Evolutionary conservation across 2,888 invertebrate genomes (phyloP), one percentile per base, ranked within the genome.

Genomic region (Nymphalis c-album): DNA sequence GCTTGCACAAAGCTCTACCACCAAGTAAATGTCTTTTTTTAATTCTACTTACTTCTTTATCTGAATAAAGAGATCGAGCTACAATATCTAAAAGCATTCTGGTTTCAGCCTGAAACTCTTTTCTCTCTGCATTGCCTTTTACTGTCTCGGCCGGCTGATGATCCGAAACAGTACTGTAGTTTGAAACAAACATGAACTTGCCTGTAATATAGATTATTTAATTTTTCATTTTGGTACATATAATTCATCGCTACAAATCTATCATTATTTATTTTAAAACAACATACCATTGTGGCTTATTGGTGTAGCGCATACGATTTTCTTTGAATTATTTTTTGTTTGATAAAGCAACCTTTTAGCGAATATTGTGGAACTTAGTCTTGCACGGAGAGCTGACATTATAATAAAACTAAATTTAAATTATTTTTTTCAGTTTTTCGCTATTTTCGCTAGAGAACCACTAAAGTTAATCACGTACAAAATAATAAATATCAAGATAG

Each of bases 51-150:
- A 96, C 96, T 93, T 99, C 99, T 88, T 98, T 98, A 78, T 99
- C 98, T 0, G 99, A 99, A 88, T 99, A 99, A 48, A 99, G 91
- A 0, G 99, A 99, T 81, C 97, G 96, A 0, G 99, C 99, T 0
- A 99, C 99, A 86, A 99, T 99, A 85, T 99, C 98, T 60, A 99
- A 89, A 51, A 99, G 86, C 96, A 98, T 98, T 71, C 96, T 93
- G 0, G 99, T 99, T 92, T 99, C 99, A 0, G 99, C 99, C 87
- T 99, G 98, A 85, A 99, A 99, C 84, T 98, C 98, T 88, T 96
- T 96, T 81, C 95, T 96, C 77, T 95, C 94, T 20, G 95, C 93
- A 86, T 87, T 91, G 81, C 93, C 94, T 84, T 91, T 93, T 69
- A 90, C 81, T 80, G 83, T 90, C 86, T 93, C 93, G 31, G 72